Base-by-base conservation (phyloP, 2,113 vertebrate genomes). In the Perccottus glenii region DNA sequence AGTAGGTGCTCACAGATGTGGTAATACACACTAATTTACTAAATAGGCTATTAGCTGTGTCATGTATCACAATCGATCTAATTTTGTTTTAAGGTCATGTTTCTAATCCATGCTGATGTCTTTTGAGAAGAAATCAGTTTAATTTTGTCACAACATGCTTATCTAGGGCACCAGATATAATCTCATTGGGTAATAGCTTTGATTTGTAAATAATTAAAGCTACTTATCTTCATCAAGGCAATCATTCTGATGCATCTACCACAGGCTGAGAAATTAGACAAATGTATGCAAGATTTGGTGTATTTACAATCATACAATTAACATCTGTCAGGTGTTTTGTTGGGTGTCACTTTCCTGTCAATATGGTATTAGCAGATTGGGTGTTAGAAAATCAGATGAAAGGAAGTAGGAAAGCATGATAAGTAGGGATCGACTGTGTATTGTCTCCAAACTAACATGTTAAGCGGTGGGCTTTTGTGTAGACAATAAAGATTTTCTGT, bases 401-500 rank as follows among this genome's bases (percentile, higher is more conserved):
- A 78, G 63, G 55, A 27, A 59, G 77, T 67, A 33, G 52, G 67
- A 78, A 65, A 58, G 63, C 42, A 70, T 86, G 83, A 84, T 83
- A 80, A 86, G 75, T 16, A 52, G 19, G 69, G 64, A 77, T 83
- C 75, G 50, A 57, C 8, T 38, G 70, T 68, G 60, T 44, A 78
- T 78, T 78, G 77, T 87, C 56, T 82, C 59, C 67, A 81, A 88
- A 83, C 84, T 70, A 84, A 75, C 69, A 60, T 47, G 68, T 72
- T 84, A 83, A 88, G 84, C 85, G 59, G 48, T 49, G 51, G 64
- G 61, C 68, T 73, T 85, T 68, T 64, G 69, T 45, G 71, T 62
- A 60, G 71, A 84, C 68, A 77, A 81, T 77, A 89, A 78, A 58
- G 80, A 82, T 83, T 83, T 84, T 68, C 81, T 88, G 82, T 75